These are phyloP conservation scores for Eurytoma adleriae DNA, from an alignment of 2,888 invertebrate species.

Conservation along the genomic window DNA sequence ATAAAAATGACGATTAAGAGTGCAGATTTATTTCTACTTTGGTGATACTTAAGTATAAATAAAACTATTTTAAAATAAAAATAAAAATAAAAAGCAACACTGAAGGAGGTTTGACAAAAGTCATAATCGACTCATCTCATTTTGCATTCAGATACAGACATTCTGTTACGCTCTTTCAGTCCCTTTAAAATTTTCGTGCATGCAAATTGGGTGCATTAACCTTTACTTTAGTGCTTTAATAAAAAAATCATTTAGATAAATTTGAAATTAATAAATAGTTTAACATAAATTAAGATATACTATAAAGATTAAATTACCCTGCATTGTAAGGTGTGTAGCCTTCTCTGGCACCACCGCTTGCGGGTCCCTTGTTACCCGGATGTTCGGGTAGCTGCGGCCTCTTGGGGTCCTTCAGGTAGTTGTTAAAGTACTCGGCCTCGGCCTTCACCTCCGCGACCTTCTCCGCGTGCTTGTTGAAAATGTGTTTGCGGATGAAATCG, in stretches of 20 bases:
- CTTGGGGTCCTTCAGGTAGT: constrained; percentile 95
- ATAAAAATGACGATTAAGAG: background rate
- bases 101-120: background rate
- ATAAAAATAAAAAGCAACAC: constrained; percentile 11
- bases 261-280: too few relatives aligned
- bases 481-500: constrained; percentile 98
- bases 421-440: constrained; percentile 98
- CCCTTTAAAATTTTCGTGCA: constrained; percentile 2
- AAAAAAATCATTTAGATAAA: too few relatives aligned
- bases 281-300: background rate
- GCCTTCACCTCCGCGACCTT: constrained; percentile 98
- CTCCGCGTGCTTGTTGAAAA: constrained; percentile 97
- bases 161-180: constrained; percentile 29
- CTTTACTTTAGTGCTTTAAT: too few relatives aligned
- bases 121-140: too few relatives aligned
- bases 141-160: background rate
- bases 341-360: constrained; percentile 75
- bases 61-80: background rate
- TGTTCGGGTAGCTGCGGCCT: constrained; percentile 95
- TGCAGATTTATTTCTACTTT: background rate
- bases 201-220: too few relatives aligned
- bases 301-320: constrained; percentile 59
- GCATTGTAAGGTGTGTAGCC: constrained; percentile 76
- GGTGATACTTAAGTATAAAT: background rate
- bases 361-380: constrained; percentile 79